Evolutionary conservation across 1,140 invertebrate species (phyloP).

Genomic region (Magallana angulata): DNA sequence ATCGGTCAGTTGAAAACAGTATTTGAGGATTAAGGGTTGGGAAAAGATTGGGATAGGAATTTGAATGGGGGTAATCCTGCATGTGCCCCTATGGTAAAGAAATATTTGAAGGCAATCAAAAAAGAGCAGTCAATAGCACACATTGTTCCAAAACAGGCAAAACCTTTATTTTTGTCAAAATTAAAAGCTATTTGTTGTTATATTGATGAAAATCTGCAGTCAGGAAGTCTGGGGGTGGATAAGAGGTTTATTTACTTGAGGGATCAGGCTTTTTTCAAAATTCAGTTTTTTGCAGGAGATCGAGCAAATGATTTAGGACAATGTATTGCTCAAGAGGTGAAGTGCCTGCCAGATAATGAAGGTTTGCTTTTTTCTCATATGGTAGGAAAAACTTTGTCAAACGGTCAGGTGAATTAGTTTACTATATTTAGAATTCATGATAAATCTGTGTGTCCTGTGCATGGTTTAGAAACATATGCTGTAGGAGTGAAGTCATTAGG

Average conservation of each 20-base stretch:
- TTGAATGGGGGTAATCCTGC: slow-evolving; percentile 39
- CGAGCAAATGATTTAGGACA: slow-evolving; percentile 33
- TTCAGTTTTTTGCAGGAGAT: slow-evolving; percentile 54
- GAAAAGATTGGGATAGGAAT: neutral
- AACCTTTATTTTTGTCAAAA: neutral
- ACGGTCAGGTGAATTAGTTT: slow-evolving; percentile 36
- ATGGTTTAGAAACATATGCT: slow-evolving; percentile 25
- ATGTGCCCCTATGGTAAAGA: neutral
- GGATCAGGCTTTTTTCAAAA: slow-evolving; percentile 51
- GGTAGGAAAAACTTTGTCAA: neutral
- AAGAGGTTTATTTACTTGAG: slow-evolving; percentile 20
- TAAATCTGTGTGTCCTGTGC: slow-evolving; percentile 35
- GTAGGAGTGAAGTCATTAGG: neutral
- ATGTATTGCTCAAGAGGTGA: neutral
- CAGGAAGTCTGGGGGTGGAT: neutral
- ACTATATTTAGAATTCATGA: slow-evolving; percentile 19
- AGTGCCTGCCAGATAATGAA: neutral
- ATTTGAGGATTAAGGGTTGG: too few relatives aligned
- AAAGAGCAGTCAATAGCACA: slow-evolving; percentile 14
- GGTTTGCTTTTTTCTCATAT: slow-evolving; percentile 36
- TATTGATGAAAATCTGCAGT: slow-evolving; percentile 1
- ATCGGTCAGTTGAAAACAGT: too few relatives aligned
- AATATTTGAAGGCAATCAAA: neutral
- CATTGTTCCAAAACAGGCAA: slow-evolving; percentile 8
- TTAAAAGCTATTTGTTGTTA: neutral